These are phyloP conservation scores for Neofelis nebulosa DNA, from an alignment of 2,113 vertebrate species.

Conservation along the genomic window DNA sequence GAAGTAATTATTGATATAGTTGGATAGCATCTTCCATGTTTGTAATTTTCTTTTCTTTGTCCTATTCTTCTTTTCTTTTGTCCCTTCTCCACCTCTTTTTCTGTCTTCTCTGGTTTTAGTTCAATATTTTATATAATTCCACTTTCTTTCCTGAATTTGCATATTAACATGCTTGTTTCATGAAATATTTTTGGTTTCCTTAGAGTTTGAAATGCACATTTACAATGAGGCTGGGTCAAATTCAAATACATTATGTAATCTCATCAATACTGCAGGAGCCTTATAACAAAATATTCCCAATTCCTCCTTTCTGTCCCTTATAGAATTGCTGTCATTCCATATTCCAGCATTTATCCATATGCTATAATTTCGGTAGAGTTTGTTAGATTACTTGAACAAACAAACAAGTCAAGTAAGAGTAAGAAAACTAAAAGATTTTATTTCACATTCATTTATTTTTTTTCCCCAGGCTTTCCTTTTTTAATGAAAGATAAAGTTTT, in stretches of 20 bases:
- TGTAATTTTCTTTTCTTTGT: background rate
- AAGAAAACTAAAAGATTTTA: background rate
- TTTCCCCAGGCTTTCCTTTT: background rate
- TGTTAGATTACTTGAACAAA: background rate
- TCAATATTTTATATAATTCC: background rate
- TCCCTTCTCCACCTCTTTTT: background rate
- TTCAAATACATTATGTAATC: background rate
- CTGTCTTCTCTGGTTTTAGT: background rate
- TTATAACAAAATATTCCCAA: background rate
- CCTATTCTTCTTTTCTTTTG: background rate
- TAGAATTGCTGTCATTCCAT: background rate
- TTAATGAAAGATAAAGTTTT: background rate
- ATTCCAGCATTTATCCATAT: background rate
- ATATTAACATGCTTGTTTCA: background rate
- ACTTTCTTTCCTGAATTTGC: background rate
- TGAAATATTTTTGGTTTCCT: background rate
- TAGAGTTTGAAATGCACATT: background rate
- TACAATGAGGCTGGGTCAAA: background rate
- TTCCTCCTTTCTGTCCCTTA: background rate
- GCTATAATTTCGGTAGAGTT: background rate
- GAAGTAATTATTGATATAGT: background rate
- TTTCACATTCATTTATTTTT: background rate
- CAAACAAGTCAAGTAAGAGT: background rate
- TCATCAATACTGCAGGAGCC: background rate
- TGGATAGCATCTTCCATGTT: background rate